Percentiles rank a stretch among this genome's conserved stretches.
These are phyloP conservation scores for Cyanoliseus patagonus DNA, from an alignment of 2,113 vertebrate species.

Conservation along the genomic window DNA sequence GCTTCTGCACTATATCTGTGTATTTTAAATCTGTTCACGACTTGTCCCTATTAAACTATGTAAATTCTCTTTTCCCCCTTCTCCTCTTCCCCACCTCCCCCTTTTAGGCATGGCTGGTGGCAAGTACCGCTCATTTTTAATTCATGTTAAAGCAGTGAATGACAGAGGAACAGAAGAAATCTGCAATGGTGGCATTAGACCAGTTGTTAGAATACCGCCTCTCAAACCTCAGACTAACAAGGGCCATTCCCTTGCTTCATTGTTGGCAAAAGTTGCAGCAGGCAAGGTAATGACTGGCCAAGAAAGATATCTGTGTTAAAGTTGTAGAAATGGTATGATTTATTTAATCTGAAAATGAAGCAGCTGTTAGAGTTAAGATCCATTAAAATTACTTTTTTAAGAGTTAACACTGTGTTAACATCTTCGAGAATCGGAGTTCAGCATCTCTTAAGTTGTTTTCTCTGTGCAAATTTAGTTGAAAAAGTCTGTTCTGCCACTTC, in stretches of 20 bases:
- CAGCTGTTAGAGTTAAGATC: neutral
- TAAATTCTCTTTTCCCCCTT: neutral
- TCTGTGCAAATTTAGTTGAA: neutral
- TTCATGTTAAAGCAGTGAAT: conserved; percentile 94
- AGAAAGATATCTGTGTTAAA: neutral
- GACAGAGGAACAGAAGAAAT: conserved; percentile 90
- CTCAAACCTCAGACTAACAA: conserved; percentile 89
- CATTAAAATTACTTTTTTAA: neutral
- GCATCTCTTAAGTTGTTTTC: neutral
- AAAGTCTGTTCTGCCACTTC: neutral
- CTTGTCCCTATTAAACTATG: neutral
- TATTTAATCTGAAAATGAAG: neutral
- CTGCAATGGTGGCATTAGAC: conserved; percentile 82
- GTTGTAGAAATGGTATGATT: neutral
- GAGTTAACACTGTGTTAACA: neutral
- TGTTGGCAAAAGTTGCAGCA: conserved; percentile 93
- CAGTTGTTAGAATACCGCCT: conserved; percentile 90
- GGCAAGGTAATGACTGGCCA: conserved; percentile 86
- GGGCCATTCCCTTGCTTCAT: conserved; percentile 91
- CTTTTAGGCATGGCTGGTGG: conserved; percentile 94
- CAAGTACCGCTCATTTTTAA: conserved; percentile 98
- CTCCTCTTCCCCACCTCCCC: neutral
- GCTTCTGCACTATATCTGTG: neutral
- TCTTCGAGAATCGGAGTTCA: neutral
- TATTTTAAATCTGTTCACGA: neutral